phyloP scores from a whole-genome alignment of 2,113 vertebrate species.

The Orientallactaga bullata region DNA sequence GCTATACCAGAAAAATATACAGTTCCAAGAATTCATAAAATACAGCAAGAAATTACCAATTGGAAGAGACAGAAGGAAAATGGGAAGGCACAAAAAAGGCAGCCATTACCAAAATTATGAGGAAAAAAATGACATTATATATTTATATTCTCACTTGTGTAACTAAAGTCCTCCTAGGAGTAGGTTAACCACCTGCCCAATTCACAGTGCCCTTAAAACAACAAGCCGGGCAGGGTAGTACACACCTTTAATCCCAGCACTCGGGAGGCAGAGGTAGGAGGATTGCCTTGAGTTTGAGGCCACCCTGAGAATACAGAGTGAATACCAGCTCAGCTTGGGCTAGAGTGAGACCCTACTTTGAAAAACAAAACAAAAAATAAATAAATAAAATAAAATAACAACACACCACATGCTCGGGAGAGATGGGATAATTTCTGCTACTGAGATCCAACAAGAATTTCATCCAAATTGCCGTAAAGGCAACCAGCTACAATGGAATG shows the following conservation, averaged over 20 bases:
- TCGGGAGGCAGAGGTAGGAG: too few species aligned
- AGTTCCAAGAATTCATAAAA: not conserved
- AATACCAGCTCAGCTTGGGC: too few species aligned
- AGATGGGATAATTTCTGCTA: constrained; percentile 52
- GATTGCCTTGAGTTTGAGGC: too few species aligned
- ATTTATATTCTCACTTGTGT: not conserved
- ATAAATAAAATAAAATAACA: too few species aligned
- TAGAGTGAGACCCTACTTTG: too few species aligned
- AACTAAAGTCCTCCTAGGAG: not conserved
- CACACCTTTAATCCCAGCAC: too few species aligned
- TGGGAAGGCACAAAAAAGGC: not conserved
- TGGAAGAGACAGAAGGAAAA: constrained; percentile 1
- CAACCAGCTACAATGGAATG: not conserved
- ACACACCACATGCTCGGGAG: not conserved
- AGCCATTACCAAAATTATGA: not conserved
- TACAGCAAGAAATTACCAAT: not conserved
- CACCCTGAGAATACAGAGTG: too few species aligned
- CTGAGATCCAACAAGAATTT: constrained; percentile 53
- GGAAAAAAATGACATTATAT: not conserved
- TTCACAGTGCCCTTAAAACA: constrained; percentile 62
- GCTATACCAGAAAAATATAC: not conserved
- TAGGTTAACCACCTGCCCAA: constrained; percentile 60
- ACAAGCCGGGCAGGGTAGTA: too few species aligned
- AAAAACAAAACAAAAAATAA: too few species aligned
- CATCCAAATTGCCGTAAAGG: constrained; percentile 1